Evolutionary conservation across 1,140 invertebrate species (phyloP), one percentile per base, ranked within the genome.

Genomic region (Drosophila lacertosa): DNA sequence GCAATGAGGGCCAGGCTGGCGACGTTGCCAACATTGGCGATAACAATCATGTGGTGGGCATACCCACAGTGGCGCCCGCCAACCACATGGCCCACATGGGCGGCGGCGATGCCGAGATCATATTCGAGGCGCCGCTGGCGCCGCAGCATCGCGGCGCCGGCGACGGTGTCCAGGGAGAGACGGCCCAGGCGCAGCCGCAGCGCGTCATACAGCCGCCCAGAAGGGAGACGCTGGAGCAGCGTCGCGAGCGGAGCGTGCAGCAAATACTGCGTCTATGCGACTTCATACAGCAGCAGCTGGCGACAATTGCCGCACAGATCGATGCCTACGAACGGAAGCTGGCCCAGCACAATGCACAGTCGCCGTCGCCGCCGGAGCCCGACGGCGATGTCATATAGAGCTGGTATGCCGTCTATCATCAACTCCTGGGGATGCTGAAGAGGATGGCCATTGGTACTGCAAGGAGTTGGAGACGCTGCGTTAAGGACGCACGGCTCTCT

Each of bases 51-150:
- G 53, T 72, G 48, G 24, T 71, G 39, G 70, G 64, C 59, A 26
- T 29, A 47, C 70, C 35, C n/a, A 33, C 39, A 0, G 55, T 73
- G 0, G 18, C 13, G 0, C 37, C 63, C 0, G 11, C 15, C n/a
- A 62, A 57, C 26, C 63, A 58, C n/a, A 64, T 64, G 35, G 64
- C 51, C 10, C 70, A 54, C 20, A 54, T 53, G 40, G 74, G 74
- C 13, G 74, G 65, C 29, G 74, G 74, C 22, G 74, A 76, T 74
- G 74, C 70, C 1, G 63, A 75, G 24, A 11, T 54, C 0, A 55
- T 71, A 9, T 55, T 48, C 6, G 48, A 37, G 22, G 51, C 54
- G 11, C 33, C 33, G 9, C 11, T 54, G 33, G 47, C 22, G 24
- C 37, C 32, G 0, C 59, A 65, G 4, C 32, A 59, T 20, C 54